Percentiles rank a stretch among this genome's conserved stretches.
These are phyloP conservation scores for Paguma larvata DNA, from an alignment of 2,797 vertebrate species.

Conservation along the genomic window DNA sequence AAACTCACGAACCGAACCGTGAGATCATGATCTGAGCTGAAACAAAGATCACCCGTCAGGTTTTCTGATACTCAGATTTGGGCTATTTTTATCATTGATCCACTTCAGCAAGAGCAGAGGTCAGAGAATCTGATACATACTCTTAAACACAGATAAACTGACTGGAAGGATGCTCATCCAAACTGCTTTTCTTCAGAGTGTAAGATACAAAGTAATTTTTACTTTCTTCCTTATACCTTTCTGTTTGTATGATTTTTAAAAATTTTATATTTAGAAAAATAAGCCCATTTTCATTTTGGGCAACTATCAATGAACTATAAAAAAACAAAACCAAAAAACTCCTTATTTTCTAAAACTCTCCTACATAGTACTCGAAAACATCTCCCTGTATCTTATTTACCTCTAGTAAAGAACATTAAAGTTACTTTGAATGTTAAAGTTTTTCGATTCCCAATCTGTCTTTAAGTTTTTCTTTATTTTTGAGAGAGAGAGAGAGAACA, in stretches of 20 bases:
- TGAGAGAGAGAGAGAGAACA: too few species aligned
- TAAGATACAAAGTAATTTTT: background rate
- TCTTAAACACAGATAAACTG: background rate
- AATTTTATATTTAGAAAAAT: constrained; percentile 26
- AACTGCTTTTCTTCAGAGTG: constrained; percentile 20
- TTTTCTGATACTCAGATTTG: constrained; percentile 92
- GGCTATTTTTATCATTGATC: constrained; percentile 94
- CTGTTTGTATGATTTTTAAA: background rate
- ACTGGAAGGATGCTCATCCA: background rate
- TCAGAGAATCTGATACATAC: constrained; percentile 87
- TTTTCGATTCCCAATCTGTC: background rate
- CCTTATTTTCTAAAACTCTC: constrained; percentile 55
- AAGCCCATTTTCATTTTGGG: constrained; percentile 2
- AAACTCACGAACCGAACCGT: too few species aligned
- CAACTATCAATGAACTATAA: background rate
- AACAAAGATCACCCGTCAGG: constrained; percentile 66
- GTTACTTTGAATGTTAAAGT: constrained; percentile 59
- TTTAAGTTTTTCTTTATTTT: background rate
- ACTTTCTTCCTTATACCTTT: constrained; percentile 53
- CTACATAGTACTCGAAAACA: constrained; percentile 38
- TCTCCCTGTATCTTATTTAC: background rate
- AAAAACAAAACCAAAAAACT: background rate
- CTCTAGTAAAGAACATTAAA: constrained; percentile 51
- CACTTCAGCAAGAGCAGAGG: constrained; percentile 86
- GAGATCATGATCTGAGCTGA: too few species aligned